Evolutionary conservation across 1,140 invertebrate genomes (phyloP), one percentile per base, ranked within the genome.

Genomic region (Ceratina australensis): DNA sequence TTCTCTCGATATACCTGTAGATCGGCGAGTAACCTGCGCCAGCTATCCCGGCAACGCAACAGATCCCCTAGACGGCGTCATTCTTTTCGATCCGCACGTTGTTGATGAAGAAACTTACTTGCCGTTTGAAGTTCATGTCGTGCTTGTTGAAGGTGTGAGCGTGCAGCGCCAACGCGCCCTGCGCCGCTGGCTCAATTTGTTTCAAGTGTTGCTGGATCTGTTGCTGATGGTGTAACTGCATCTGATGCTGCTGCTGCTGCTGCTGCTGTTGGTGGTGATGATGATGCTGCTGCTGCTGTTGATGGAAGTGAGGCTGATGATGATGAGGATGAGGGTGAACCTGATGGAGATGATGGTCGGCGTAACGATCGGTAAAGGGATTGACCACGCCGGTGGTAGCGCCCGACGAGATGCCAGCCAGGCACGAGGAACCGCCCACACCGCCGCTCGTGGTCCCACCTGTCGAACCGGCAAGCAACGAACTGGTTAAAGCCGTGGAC

Each of bases 21-120:
- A 67, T 56, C 42, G 50, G 42, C 47, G 42, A 61, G 71, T 61
- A 72, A 75, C 65, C 64, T 49, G 59, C 66, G 47, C 72, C 2
- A 42, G 33, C 33, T 42, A 42, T 10, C 33, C 33, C 33, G 33
- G 33, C 33, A 42, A 42, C 33, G 33, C 33, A 67, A 24, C 52
- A 72, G 63, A 42, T 68, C 63, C 81, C 85, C 86, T 91, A 91
- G 85, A 86, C 84, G 81, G 85, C 92, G 90, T 94, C 94, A 92
- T 95, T 94, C 93, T 95, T 95, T 93, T 94, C 94, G 93, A 95
- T 94, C 92, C 94, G 94, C 90, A 95, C 94, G 93, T 95, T 94
- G 94, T 95, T 94, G 92, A 95, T 94, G 93, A 95, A 94, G 94
- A 95, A 95, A 96, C 95, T 96, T 96, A 96, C 95, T 96, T 96